Evolutionary conservation across 1,140 invertebrate genomes (phyloP), one percentile per base, ranked within the genome.

Genomic region (Pissodes strobi): DNA sequence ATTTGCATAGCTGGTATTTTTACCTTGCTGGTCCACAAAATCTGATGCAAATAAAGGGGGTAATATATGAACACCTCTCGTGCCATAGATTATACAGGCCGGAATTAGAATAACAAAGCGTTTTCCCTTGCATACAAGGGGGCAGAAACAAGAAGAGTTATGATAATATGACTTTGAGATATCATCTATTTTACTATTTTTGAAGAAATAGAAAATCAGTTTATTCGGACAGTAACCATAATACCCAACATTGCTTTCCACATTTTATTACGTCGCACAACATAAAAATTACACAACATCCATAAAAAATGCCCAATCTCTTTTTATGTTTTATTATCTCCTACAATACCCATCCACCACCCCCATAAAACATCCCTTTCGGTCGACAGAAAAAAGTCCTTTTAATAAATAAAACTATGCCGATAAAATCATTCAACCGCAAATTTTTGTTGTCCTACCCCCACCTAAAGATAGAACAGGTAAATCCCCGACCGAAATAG

Each of bases 351-450:
- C 21, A 13, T 18, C 19, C 37, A 19, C 51, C 51, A 53, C 51
- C 51, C 48, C 27, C 51, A 53, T 53, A 53, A 53, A 38, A 34
- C 51, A 53, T 53, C 51, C 38, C 38, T 55, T 55, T 51, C 10
- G 3, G 13, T n/a, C 9, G 22, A 5, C 2, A 12, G 15, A 34
- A 21, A 38, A 53, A 53, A 34, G 9, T 25, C 30, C 51, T 21
- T 53, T 53, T 23, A 25, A 49, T 19, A 19, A 49, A 49, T 49
- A 49, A 25, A 38, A 55, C 9, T 41, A 38, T 55, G 27, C 27
- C 46, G 58, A 61, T 61, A 61, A 61, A 52, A 61, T 38, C 48
- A 61, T 61, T 21, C 45, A 34, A 52, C 58, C 58, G 58, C 58
- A 43, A 61, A 61, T 61, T 61, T 23, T 61, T 51, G 45, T 61